phyloP scores from a whole-genome alignment of 2,113 vertebrate species.

The Prunella fulvescens region DNA sequence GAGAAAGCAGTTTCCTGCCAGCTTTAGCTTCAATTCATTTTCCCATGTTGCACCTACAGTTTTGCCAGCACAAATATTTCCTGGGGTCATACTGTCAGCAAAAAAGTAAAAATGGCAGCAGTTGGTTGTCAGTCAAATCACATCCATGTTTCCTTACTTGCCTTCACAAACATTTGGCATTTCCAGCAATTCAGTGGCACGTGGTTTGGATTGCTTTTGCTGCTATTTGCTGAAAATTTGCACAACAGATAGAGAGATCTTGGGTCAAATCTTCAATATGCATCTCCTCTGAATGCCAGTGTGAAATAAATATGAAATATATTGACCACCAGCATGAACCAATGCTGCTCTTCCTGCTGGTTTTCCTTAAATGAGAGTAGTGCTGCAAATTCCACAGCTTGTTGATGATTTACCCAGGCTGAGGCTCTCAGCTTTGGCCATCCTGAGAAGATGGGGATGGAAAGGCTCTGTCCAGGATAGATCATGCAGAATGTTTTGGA shows the following conservation, averaged over 20 bases:
- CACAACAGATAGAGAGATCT: neutral
- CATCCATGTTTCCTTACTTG: slow-evolving; percentile 37
- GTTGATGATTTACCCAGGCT: neutral
- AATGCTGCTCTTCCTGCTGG: neutral
- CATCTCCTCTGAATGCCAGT: neutral
- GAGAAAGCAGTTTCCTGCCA: slow-evolving; percentile 24
- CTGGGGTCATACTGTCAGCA: slow-evolving; percentile 22
- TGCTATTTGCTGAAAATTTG: neutral
- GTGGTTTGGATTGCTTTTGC: neutral
- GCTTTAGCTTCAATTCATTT: slow-evolving; percentile 16
- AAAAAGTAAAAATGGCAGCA: slow-evolving; percentile 49
- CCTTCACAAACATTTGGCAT: slow-evolving; percentile 31
- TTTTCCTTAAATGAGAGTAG: neutral
- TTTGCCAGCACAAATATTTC: slow-evolving; percentile 58
- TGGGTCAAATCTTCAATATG: neutral
- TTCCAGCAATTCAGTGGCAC: neutral
- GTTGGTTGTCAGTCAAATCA: slow-evolving; percentile 63
- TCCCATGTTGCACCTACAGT: slow-evolving; percentile 3
- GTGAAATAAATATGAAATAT: neutral
- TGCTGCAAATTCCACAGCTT: neutral
- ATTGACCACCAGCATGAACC: neutral
- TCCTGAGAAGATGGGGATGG: neutral
- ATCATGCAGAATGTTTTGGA: neutral
- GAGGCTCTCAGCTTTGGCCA: neutral
- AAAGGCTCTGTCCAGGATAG: neutral